Base-by-base conservation (phyloP, 2,113 vertebrate genomes). In the Tympanuchus pallidicinctus region DNA sequence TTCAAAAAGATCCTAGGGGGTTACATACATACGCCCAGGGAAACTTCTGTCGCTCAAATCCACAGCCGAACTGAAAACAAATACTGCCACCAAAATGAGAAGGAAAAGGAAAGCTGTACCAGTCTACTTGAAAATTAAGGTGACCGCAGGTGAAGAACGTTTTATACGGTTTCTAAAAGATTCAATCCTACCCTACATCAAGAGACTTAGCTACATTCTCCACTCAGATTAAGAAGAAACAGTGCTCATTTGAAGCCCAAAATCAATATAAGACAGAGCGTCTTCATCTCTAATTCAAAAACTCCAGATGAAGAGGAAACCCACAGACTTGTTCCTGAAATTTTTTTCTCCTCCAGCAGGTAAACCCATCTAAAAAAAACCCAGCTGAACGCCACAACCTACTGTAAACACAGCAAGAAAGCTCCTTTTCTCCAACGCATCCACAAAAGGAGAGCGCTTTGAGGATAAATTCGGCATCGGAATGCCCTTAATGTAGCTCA, bases 1-100 rank as follows among this genome's bases (percentile, higher is more conserved):
- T 93, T 86, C 92, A 94, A 69, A 72, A 86, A 89, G 82, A 57
- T 75, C 82, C 92, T 72, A 71, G 74, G 85, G 78, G 59, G 32
- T 45, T 21, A 45, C 32, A n/a, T 3, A 40, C 11, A 8, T 11
- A 10, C 3, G 7, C 45, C 52, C 66, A 89, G 1, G 8, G 52
- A 91, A 93, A 57, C n/a, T 48, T 50, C 59, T 78, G 76, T 79
- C 84, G 72, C 88, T 13, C 5, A n/a, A 92, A 54, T 28, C 38
- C 75, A 69, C 59, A 65, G 40, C 40, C 47, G 73, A 78, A 38
- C 43, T 38, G 20, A 72, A 91, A 89, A 34, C 1, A 1, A 22
- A 6, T 8, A 6, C 27, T 84, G 77, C 36, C 3, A 11, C 70
- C 59, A 30, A 90, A 86, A 81, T 2, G 27, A 67, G 48, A 76